These are phyloP conservation scores for Ceyx erithaca DNA, from an alignment of 2,797 vertebrate genomes.

Conservation along the genomic window DNA sequence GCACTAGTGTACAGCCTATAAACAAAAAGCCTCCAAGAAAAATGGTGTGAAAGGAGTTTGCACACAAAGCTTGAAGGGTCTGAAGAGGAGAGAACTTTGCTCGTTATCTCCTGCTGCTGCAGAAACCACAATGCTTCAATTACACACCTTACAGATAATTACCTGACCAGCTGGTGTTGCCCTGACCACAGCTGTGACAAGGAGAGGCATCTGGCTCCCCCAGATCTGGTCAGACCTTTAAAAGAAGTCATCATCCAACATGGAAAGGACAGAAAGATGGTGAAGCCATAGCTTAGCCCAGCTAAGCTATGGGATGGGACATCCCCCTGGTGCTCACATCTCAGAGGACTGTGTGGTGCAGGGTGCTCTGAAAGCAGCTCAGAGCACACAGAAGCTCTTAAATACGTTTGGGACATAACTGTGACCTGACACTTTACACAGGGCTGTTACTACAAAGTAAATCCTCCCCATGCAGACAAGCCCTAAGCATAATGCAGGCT, in stretches of 20 bases:
- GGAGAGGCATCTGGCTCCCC: background rate
- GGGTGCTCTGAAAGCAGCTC: background rate
- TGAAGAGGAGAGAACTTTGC: background rate
- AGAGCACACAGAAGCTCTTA: background rate
- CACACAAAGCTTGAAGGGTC: background rate
- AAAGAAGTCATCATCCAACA: background rate
- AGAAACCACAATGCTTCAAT: background rate
- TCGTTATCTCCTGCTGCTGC: background rate
- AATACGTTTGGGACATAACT: rapidly evolving
- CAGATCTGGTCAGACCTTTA: background rate
- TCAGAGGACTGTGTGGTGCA: background rate
- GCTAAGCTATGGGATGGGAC: background rate
- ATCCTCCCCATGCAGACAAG: rapidly evolving
- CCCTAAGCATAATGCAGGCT: background rate
- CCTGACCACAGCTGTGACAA: background rate
- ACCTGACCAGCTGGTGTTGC: background rate
- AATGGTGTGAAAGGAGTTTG: background rate
- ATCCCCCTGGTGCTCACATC: background rate
- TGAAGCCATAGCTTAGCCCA: too few species aligned
- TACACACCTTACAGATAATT: background rate
- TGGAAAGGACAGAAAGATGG: background rate
- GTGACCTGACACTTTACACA: background rate
- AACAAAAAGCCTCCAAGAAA: background rate
- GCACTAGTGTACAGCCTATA: rapidly evolving
- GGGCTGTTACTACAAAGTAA: background rate